These are phyloP conservation scores for Pedionomus torquatus DNA, from an alignment of 2,113 vertebrate genomes.

Conservation along the genomic window DNA sequence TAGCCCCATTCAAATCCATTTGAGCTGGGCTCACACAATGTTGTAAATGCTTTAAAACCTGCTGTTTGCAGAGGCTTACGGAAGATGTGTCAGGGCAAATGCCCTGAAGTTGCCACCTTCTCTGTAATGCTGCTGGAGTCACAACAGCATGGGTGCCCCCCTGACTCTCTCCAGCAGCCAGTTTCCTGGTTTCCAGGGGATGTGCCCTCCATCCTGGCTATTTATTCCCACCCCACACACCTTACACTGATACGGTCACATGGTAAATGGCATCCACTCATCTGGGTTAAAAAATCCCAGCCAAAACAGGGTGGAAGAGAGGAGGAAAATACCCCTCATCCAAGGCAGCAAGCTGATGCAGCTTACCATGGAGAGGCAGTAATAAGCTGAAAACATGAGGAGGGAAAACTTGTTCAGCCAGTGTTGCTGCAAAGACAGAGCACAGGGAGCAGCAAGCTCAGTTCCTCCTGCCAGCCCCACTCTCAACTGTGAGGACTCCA, in stretches of 20 bases:
- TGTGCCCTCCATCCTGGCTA: background rate
- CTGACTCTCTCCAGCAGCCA: accelerated
- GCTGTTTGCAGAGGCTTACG: background rate
- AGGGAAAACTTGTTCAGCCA: background rate
- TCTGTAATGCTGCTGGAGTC: background rate
- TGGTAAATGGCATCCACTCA: background rate
- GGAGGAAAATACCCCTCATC: background rate
- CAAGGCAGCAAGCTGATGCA: background rate
- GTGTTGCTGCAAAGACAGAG: background rate
- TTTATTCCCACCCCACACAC: background rate
- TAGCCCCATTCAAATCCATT: background rate
- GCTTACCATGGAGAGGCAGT: background rate
- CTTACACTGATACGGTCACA: accelerated
- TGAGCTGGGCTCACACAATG: background rate
- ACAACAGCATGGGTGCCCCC: background rate
- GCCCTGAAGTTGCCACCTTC: background rate
- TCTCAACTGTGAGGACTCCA: accelerated
- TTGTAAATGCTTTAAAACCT: background rate
- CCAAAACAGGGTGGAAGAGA: background rate
- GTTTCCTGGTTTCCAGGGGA: background rate
- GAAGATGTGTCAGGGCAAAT: accelerated
- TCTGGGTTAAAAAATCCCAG: background rate
- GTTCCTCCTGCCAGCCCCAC: background rate
- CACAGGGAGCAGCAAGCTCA: background rate
- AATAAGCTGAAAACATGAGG: background rate